phyloP scores from a whole-genome alignment of 2,888 invertebrate genomes.

The Hydriomena furcata region DNA sequence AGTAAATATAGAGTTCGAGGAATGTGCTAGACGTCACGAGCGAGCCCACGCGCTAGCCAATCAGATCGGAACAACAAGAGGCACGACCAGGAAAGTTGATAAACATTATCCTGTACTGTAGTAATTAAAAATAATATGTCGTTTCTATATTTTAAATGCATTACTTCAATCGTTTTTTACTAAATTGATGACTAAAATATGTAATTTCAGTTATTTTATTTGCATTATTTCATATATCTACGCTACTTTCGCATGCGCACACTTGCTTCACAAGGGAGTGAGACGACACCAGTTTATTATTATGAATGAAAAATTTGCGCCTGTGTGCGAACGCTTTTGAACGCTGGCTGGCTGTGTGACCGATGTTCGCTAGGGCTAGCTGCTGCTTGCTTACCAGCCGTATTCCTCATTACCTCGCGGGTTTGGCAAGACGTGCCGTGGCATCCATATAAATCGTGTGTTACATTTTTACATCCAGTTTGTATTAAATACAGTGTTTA shows the following conservation, averaged over 20 bases:
- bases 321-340: slow-evolving; percentile 56
- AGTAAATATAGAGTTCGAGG: slow-evolving; percentile 71
- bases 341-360: slow-evolving; percentile 46
- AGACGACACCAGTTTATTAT: slow-evolving; percentile 67
- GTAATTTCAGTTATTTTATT: background rate
- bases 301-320: slow-evolving; percentile 76
- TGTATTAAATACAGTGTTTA: slow-evolving; percentile 36
- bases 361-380: slow-evolving; percentile 41
- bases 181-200: background rate
- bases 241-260: slow-evolving; percentile 42
- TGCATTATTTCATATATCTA: slow-evolving; percentile 30
- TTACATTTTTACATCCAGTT: slow-evolving; percentile 42
- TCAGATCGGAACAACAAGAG: slow-evolving; percentile 80
- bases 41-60: slow-evolving; percentile 80
- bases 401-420: slow-evolving; percentile 71
- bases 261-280: slow-evolving; percentile 49
- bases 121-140: background rate
- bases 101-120: slow-evolving; percentile 20
- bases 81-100: slow-evolving; percentile 82
- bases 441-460: slow-evolving; percentile 49
- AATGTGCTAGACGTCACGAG: slow-evolving; percentile 78
- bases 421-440: slow-evolving; percentile 69
- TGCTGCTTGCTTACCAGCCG: slow-evolving; percentile 30
- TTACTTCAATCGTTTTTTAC: background rate
- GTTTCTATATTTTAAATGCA: too few relatives aligned